Base-by-base conservation (phyloP, 1,140 invertebrate species). In the Belonocnema kinseyi region DNA sequence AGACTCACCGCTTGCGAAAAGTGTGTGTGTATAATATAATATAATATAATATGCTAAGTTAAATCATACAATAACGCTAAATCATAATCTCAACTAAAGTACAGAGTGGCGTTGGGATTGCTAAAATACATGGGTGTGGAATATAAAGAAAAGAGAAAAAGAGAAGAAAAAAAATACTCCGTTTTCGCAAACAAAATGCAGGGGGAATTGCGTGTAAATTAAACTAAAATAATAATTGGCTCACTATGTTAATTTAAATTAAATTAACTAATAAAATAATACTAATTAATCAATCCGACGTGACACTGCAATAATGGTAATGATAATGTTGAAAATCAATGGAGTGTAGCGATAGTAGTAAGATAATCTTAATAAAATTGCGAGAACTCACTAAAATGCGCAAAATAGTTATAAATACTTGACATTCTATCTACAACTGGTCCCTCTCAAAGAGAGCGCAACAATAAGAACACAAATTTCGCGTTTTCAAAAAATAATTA, bases 1-100 rank as follows among this genome's bases (percentile, higher is more conserved):
- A 91, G 87, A 91, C 90, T 91, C 90, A 91, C 89, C 89, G 76
- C 76, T 80, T 82, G 73, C 81, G 80, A 83, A 78, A 66, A 79
- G 72, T 66, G 80, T 82, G 77, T 80, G 21, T 80, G 76, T 58
- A 66, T 66, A 66, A 66, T 61, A 61, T 66, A 73, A 66, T 75
- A 75, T 75, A 73, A 72, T 78, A 78, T 66, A 79, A 76, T 76
- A 73, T 40, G 21, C 71, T 78, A 76, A 66, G 61, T 21, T 78
- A 81, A 81, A 77, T 80, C 54, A 56, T 80, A 73, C 76, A 76
- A 74, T 74, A 56, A 61, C 73, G 70, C 17, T 75, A 80, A 66
- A 73, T 81, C 19, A 76, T 74, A 76, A 80, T 76, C 75, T 61
- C 71, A 80, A 78, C 74, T 78, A 80, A 80, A 76, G 58, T 80